Base-by-base conservation (phyloP, 1,140 invertebrate species). In the Solenopsis invicta region DNA sequence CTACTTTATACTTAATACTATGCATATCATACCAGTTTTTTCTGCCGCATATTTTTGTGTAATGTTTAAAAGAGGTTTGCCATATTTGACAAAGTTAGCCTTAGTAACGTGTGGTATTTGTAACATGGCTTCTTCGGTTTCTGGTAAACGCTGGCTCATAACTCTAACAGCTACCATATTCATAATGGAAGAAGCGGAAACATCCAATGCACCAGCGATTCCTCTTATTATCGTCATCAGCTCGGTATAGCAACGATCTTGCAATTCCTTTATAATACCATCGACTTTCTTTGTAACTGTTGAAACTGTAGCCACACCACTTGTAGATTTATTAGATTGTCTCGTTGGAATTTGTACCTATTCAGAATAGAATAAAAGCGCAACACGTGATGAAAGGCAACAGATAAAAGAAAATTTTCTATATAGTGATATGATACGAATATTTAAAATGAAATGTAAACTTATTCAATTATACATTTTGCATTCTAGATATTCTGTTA, bases 51-150 rank as follows among this genome's bases (percentile, higher is more conserved):
- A 98, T 81, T 96, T 97, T 24, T 96, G 92, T 0, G 98, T 98
- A 76, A 99, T 97, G 21, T 97, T 96, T 24, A 99, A 95, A 86
- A 99, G 96, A 76, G 96, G 94, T 76, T 96, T 96, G 29, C 98
- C 98, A 95, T 98, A 99, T 93, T 99, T 99, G 59, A 97, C 97
- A 92, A 97, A 98, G 94, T 99, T 99, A 13, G 98, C 98, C 94
- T 97, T 96, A 0, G 98, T 99, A 4, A 99, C 97, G 92, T 99
- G 98, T 41, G 98, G 98, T 89, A 99, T 97, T 91, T 96, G 95
- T 66, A 98, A 95, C 97, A 99, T 98, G 85, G 98, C 97, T 86
- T 97, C 96, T 85, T 97, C 96, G 9, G 96, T 96, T 82, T 97
- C 96, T 0, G 98, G 98, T 89, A 99, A 94, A 71, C 96, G 95